Percentiles rank a stretch among this genome's conserved stretches.
Conservation (phyloP, 2,113 vertebrate species). For the Callithrix jacchus region DNA sequence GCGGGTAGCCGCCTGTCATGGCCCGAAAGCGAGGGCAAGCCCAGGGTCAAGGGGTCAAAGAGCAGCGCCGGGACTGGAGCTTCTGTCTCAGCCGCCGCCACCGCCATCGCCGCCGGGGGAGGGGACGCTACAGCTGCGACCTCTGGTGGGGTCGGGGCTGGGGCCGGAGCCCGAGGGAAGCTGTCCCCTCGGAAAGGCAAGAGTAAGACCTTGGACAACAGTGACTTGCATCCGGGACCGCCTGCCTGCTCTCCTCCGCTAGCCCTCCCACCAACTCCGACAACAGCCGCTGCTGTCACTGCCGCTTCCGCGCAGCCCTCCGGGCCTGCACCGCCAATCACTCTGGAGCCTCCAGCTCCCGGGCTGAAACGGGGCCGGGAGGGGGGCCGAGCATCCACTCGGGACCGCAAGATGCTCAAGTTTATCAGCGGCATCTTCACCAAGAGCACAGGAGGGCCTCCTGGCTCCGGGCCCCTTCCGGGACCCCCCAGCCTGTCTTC, state of each 20-base stretch:
- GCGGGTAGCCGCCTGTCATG: conserved; percentile 89
- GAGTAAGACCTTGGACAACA: conserved; percentile 96
- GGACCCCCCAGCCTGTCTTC: conserved; percentile 79
- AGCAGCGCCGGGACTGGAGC: conserved; percentile 88
- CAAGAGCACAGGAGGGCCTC: conserved; percentile 88
- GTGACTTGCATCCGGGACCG: conserved; percentile 91
- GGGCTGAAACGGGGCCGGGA: conserved; percentile 84
- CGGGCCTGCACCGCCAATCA: conserved; percentile 79
- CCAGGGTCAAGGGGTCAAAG: conserved; percentile 81
- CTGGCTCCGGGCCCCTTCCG: conserved; percentile 81
- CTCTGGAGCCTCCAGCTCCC: conserved; percentile 75
- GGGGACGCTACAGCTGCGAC: conserved; percentile 56
- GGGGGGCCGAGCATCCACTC: conserved; percentile 86
- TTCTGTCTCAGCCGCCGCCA: conserved; percentile 52
- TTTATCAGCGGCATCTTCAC: conserved; percentile 98
- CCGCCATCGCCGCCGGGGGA: conserved; percentile 62
- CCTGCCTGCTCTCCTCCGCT: conserved; percentile 77
- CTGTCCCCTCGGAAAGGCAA: conserved; percentile 92
- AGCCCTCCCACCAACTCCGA: conserved; percentile 54
- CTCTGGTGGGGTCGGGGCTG: conserved; percentile 65
- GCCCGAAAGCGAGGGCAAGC: conserved; percentile 90
- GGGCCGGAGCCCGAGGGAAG: conserved; percentile 78
- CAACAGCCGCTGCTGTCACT: conserved; percentile 81
- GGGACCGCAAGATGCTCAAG: conserved; percentile 97
- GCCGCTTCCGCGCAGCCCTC: conserved; percentile 77